These are phyloP conservation scores for Fragum fragum DNA, from an alignment of 2,888 invertebrate genomes.

Conservation along the genomic window DNA sequence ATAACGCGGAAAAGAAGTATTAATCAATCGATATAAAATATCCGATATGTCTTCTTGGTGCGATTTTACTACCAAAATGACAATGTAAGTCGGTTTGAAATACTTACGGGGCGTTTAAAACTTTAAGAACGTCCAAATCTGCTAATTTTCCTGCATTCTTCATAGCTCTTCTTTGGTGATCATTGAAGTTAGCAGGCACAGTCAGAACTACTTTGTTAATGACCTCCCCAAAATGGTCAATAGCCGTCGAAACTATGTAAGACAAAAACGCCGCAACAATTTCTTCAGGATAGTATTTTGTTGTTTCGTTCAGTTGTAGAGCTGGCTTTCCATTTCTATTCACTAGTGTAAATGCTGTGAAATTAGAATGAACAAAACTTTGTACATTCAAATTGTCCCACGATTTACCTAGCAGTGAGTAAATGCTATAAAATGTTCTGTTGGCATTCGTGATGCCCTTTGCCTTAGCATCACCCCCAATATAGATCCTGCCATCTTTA, in stretches of 20 bases:
- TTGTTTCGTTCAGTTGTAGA: background rate
- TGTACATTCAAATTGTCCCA: conserved; percentile 11
- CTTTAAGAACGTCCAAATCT: background rate
- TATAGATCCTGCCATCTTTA: conserved; percentile 7
- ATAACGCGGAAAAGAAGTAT: background rate
- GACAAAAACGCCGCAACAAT: conserved; percentile 5
- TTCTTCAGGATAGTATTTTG: conserved; percentile 11
- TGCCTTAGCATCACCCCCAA: background rate
- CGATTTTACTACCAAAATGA: too few species aligned
- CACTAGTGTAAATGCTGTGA: background rate
- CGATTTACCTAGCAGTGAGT: background rate
- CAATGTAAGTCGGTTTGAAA: too few species aligned
- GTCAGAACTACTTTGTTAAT: conserved; percentile 5
- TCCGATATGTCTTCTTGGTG: too few species aligned
- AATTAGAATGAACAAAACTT: background rate
- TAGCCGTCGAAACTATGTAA: background rate
- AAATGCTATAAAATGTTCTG: conserved; percentile 1
- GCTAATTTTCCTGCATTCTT: conserved; percentile 22
- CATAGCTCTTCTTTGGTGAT: conserved; percentile 13
- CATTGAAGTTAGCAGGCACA: conserved; percentile 11
- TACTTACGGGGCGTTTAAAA: conserved; percentile 21
- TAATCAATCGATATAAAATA: too few species aligned
- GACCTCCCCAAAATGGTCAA: background rate
- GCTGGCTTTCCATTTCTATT: conserved; percentile 7
- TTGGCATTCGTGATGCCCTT: background rate